Evolutionary conservation across 2,888 invertebrate species (phyloP).

Genomic region (Muscina levida): DNA sequence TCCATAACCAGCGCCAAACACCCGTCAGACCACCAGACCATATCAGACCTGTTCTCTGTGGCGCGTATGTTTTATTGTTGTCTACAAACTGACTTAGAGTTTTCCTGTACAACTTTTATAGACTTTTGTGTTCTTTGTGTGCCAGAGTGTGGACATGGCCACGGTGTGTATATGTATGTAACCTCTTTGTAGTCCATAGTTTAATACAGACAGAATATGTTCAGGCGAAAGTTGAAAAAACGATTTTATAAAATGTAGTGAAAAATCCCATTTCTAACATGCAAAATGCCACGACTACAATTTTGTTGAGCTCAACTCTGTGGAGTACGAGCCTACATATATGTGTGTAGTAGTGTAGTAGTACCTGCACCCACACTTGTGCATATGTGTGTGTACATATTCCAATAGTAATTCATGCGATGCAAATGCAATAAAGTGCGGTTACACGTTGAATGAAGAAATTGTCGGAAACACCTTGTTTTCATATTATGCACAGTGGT

Average conservation of each 20-base stretch:
- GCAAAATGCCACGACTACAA: conserved; percentile 35
- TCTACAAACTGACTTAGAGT: conserved; percentile 42
- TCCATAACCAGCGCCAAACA: conserved; percentile 15
- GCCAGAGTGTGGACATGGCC: background rate
- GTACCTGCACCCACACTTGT: background rate
- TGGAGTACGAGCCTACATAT: too few relatives aligned
- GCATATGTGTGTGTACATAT: background rate
- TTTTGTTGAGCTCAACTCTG: too few relatives aligned
- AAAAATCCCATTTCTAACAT: conserved; percentile 46
- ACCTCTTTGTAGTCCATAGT: conserved; percentile 50
- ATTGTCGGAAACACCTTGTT: conserved; percentile 64
- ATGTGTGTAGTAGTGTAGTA: background rate
- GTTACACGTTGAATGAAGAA: conserved; percentile 48
- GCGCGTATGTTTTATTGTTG: conserved; percentile 38
- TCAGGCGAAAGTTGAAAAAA: conserved; percentile 31
- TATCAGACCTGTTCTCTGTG: background rate
- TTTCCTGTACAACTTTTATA: conserved; percentile 34
- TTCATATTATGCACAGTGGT: conserved; percentile 9
- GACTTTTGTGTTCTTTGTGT: conserved; percentile 1
- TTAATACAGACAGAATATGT: conserved; percentile 28
- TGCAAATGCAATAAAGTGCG: conserved; percentile 63
- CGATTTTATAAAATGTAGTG: conserved; percentile 22
- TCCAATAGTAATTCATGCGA: conserved; percentile 56
- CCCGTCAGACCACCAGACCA: conserved; percentile 31
- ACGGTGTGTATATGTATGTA: conserved; percentile 47